A percentile compares a stretch with the other conserved stretches of the same genome.
These are phyloP conservation scores for Aporrectodea caliginosa DNA, from an alignment of 1,140 invertebrate genomes.

Conservation along the genomic window DNA sequence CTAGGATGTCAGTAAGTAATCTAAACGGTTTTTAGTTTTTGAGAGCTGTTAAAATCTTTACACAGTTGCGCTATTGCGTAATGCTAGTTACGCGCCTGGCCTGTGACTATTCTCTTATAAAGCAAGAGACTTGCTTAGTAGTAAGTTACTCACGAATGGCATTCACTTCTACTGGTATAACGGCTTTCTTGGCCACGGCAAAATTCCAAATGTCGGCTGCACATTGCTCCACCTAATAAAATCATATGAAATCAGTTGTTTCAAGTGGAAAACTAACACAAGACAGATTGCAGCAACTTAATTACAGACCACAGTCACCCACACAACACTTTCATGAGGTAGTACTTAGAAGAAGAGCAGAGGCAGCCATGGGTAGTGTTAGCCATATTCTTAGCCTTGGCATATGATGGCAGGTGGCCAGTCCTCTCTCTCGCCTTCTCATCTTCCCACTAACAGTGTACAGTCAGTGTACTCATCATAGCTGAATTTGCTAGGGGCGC, in stretches of 20 bases:
- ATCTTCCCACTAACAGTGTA: no score
- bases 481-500: no score
- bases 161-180: background rate
- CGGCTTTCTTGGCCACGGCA: slow-evolving; percentile 19
- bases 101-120: background rate
- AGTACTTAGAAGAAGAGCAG: no score
- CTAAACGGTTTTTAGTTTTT: background rate
- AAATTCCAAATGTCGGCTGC: slow-evolving; percentile 28
- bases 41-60: background rate
- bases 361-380: no score
- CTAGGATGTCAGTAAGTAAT: background rate
- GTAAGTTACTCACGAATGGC: background rate
- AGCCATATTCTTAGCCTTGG: no score
- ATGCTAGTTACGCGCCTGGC: no score
- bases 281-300: background rate
- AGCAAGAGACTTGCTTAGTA: background rate
- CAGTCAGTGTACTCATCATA: no score
- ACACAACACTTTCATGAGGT: no score
- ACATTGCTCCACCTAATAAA: slow-evolving; percentile 9
- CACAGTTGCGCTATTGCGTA: background rate
- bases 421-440: no score
- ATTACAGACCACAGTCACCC: background rate
- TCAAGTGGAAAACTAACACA: background rate
- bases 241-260: background rate
- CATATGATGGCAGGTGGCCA: no score